Evolutionary conservation across 53 echinoderm and acorn worm genomes (phyloP).

Genomic region (Luidia sarsii): DNA sequence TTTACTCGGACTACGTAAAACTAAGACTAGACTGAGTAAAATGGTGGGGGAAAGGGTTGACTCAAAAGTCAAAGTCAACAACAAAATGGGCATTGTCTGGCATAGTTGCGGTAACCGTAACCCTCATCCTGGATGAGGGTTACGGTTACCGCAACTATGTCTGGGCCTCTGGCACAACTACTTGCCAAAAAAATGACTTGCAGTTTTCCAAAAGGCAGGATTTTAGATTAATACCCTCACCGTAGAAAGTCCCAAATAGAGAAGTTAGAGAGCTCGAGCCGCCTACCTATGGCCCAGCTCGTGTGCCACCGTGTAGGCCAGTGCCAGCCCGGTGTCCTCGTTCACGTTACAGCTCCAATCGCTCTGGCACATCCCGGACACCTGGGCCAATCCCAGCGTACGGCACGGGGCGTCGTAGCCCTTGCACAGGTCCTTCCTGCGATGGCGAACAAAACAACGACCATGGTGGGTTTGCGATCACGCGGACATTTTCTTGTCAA

Average conservation of each 20-base stretch:
- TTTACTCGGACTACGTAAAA: too few relatives aligned
- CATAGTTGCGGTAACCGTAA: too few relatives aligned
- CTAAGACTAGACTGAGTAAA: too few relatives aligned
- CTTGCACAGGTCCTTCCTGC: conserved; percentile 89
- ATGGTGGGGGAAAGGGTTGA: too few relatives aligned
- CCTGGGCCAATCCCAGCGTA: conserved; percentile 84
- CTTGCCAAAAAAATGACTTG: too few relatives aligned
- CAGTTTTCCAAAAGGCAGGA: background rate
- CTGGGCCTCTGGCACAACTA: too few relatives aligned
- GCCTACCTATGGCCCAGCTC: conserved; percentile 94
- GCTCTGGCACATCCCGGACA: conserved; percentile 80
- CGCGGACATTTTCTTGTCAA: too few relatives aligned
- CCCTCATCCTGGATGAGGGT: too few relatives aligned
- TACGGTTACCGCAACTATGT: too few relatives aligned
- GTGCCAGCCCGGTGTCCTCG: conserved; percentile 83
- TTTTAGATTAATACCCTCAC: background rate
- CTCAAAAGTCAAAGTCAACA: background rate
- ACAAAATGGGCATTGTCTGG: background rate
- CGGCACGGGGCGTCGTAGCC: conserved; percentile 70
- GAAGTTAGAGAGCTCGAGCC: background rate
- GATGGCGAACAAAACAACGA: too few relatives aligned
- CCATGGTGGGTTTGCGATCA: too few relatives aligned
- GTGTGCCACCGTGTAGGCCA: conserved; percentile 91
- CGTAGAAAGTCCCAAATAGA: too few relatives aligned
- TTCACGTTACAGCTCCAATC: conserved; percentile 83